Base-by-base conservation (phyloP, 1,140 invertebrate genomes). In the Macrobrachium rosenbergii region DNA sequence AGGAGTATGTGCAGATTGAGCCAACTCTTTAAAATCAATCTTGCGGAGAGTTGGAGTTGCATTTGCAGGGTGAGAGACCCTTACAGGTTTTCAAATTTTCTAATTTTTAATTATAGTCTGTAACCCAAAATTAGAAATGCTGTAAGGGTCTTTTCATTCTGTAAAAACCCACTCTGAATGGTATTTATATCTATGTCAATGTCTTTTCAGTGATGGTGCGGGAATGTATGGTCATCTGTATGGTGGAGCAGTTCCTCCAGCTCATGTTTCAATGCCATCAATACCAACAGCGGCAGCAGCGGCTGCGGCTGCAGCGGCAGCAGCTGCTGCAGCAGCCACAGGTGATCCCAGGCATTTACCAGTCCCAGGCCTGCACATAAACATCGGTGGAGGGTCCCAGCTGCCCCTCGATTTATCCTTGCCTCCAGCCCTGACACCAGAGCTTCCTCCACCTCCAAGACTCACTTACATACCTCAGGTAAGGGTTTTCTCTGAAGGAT, bases 361-460 rank as follows among this genome's bases (percentile, higher is more conserved):
- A 63, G 60, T 78, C 21, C 79, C 82, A 16, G 80, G 87, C 14
- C 58, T 82, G 45, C 80, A 88, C 73, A 85, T 85, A 72, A 88
- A 88, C 37, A 69, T 83, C 72, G 87, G 59, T 8, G 82, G 83
- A 11, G 78, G 77, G 11, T 87, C 85, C 21, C 85, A 87, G 64
- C 58, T 83, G 21, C 89, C 82, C 21, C 79, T 89, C 8, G 87
- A 89, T 77, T 76, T 89, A 28, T 88, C 85, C 37, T 63, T 87
- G 52, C 84, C 89, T 28, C 78, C 83, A 23, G 69, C 84, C n/a
- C 78, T 87, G 19, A 89, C 88, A 37, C 84, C 88, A 43, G 88
- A 89, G 81, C 83, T 89, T 52, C 89, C 89, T 60, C 87, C 88
- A 67, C 88, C 89, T 19, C 85, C 89, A 45, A 88, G 84, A 88